Conservation (phyloP, 2,797 vertebrate genomes). For the Sciaenops ocellatus region DNA sequence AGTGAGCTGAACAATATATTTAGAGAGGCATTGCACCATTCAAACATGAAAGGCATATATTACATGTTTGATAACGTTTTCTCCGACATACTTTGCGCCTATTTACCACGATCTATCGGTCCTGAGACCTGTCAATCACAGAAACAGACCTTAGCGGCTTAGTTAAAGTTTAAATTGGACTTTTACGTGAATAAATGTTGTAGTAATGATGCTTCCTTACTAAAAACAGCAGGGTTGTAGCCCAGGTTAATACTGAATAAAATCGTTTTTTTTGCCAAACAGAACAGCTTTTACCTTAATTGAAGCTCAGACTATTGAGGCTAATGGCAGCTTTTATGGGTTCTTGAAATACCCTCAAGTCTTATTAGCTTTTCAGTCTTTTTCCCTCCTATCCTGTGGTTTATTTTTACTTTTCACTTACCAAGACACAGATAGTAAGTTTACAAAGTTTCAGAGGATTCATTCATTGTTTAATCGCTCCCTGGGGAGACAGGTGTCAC, state of each 20-base stretch:
- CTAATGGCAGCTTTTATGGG: constrained; percentile 69
- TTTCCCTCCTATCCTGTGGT: constrained; percentile 42
- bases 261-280: constrained; percentile 37
- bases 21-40: constrained; percentile 53
- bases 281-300: constrained; percentile 56
- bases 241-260: constrained; percentile 30
- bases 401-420: constrained; percentile 79
- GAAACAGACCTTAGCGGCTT: neutral
- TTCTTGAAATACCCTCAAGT: constrained; percentile 73
- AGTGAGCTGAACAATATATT: constrained; percentile 65
- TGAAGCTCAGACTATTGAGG: constrained; percentile 70
- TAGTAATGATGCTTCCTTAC: neutral
- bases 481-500: constrained; percentile 84
- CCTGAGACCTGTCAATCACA: constrained; percentile 30
- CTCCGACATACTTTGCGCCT: constrained; percentile 6
- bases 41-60: constrained; percentile 38
- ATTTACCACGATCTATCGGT: constrained; percentile 24
- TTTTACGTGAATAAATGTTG: neutral
- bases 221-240: constrained; percentile 18
- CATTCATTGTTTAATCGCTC: constrained; percentile 80
- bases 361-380: constrained; percentile 60
- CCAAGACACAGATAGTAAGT: constrained; percentile 78
- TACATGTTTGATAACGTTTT: constrained; percentile 11
- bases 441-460: constrained; percentile 86
- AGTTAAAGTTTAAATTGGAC: neutral